A percentile compares a stretch with the other conserved stretches of the same genome.
These are phyloP conservation scores for Micronycteris hirsuta DNA, from an alignment of 2,113 vertebrate genomes.

Conservation along the genomic window DNA sequence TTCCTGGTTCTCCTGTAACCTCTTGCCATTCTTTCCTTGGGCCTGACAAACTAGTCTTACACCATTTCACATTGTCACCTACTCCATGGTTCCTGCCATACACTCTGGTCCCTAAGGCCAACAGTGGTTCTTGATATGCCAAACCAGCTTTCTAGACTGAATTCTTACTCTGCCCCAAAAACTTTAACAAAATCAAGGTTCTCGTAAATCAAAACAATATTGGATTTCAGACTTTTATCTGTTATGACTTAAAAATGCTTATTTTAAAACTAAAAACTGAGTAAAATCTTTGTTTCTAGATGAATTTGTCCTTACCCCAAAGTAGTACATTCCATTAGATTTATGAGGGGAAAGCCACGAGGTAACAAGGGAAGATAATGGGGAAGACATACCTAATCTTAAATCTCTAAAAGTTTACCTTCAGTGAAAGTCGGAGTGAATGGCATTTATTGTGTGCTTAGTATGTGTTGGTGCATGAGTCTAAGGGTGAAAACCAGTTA, in stretches of 20 bases:
- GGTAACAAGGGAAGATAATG: background rate
- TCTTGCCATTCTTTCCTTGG: background rate
- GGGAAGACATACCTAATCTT: background rate
- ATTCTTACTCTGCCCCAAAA: background rate
- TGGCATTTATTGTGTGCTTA: background rate
- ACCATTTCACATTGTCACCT: background rate
- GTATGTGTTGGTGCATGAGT: background rate
- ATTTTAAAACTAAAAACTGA: slow-evolving; percentile 10
- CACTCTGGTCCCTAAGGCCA: background rate
- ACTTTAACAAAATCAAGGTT: background rate
- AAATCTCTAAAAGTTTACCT: background rate
- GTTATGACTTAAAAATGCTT: background rate
- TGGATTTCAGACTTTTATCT: background rate
- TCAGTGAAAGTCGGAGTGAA: background rate
- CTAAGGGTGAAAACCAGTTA: background rate
- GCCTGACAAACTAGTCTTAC: background rate
- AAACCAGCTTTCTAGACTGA: background rate
- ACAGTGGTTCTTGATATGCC: background rate
- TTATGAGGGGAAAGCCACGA: background rate
- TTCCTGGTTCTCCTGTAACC: background rate
- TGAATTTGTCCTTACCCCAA: background rate
- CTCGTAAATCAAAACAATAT: background rate
- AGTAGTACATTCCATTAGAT: background rate
- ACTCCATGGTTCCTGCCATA: background rate
- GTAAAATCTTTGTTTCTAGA: background rate